Evolutionary conservation across 2,113 vertebrate species (phyloP).

Genomic region (Camelus bactrianus): DNA sequence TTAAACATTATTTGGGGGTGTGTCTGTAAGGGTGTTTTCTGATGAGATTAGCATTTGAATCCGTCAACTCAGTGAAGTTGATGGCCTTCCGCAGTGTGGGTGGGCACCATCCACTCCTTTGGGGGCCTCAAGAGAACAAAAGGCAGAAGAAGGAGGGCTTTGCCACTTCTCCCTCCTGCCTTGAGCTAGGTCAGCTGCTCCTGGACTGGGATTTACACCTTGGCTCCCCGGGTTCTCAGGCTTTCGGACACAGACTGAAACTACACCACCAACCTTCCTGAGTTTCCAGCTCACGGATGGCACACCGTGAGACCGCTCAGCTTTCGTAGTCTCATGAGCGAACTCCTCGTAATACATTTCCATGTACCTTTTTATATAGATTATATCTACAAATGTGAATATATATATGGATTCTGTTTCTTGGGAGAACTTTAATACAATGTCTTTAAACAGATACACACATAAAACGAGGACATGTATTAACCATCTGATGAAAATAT

Average conservation of each 20-base stretch:
- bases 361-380: background rate
- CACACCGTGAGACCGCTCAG: background rate
- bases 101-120: background rate
- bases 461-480: background rate
- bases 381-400: background rate
- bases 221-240: background rate
- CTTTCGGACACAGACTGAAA: background rate
- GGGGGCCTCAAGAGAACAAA: background rate
- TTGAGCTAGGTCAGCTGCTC: background rate
- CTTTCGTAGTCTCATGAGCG: background rate
- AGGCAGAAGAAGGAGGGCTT: background rate
- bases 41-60: background rate
- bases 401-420: background rate
- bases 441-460: constrained; percentile 39
- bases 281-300: background rate
- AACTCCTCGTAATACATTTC: background rate
- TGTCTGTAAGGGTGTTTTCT: background rate
- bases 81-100: background rate
- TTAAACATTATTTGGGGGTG: background rate
- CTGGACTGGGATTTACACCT: background rate
- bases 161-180: too few species aligned
- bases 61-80: background rate
- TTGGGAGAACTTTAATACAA: background rate
- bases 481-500: constrained; percentile 8
- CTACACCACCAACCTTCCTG: background rate